Evolutionary conservation across 1,140 invertebrate species (phyloP).

Genomic region (Macrosteles quadrilineatus): DNA sequence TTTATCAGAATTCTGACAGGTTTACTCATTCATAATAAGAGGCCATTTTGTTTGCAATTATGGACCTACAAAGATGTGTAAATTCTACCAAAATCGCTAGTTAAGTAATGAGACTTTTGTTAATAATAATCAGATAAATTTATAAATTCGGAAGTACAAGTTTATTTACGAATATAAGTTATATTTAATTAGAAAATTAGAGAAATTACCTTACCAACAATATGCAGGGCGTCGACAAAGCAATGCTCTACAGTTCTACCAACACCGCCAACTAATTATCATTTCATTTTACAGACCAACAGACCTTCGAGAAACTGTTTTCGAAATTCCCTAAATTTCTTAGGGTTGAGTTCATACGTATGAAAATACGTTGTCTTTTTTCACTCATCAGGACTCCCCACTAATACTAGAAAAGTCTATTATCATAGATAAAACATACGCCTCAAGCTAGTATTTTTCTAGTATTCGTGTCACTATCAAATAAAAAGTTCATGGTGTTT

Average conservation of each 20-base stretch:
- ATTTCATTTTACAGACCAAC: no score
- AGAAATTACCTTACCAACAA: conserved; percentile 1
- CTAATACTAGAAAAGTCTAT: no score
- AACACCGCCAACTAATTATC: no score
- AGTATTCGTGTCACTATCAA: no score
- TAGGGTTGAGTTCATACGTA: no score
- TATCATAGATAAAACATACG: no score
- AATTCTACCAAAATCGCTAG: not conserved
- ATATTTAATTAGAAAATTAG: not conserved
- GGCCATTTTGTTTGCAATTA: not conserved
- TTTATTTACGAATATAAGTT: not conserved
- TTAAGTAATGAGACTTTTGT: not conserved
- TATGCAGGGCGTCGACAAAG: conserved; percentile 10
- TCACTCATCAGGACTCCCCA: no score
- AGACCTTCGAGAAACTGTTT: no score
- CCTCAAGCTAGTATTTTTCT: no score
- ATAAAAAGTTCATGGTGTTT: no score
- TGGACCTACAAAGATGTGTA: not conserved
- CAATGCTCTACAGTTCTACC: not conserved
- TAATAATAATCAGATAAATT: not conserved
- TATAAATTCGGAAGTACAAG: not conserved
- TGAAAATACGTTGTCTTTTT: no score
- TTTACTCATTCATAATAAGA: conserved; percentile 13
- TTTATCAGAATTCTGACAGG: not conserved
- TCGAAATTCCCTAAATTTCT: no score